Evolutionary conservation across 2,888 invertebrate species (phyloP).

Genomic region (Acanthosepion lycidas): DNA sequence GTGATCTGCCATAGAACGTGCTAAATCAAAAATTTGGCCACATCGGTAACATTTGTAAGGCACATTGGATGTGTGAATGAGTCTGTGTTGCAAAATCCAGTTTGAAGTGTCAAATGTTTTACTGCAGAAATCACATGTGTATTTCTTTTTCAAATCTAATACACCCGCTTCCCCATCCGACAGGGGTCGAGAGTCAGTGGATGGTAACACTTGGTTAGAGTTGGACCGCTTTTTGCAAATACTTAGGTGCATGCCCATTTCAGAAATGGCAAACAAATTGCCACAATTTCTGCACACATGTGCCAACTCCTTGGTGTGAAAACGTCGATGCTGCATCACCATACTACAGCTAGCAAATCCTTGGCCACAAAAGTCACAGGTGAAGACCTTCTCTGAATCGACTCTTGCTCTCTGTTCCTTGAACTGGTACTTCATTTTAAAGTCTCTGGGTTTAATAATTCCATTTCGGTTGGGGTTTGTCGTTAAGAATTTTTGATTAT

Average conservation of each 20-base stretch:
- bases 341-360: background rate
- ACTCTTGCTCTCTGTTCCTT: background rate
- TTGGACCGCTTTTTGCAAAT: background rate
- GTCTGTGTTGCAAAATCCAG: background rate
- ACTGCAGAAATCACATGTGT: slow-evolving; percentile 34
- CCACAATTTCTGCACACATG: background rate
- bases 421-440: background rate
- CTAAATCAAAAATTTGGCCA: background rate
- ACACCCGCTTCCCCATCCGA: background rate
- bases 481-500: background rate
- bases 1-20: background rate
- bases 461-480: background rate
- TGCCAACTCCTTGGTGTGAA: background rate
- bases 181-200: background rate
- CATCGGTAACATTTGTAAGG: slow-evolving; percentile 34
- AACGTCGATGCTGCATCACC: slow-evolving; percentile 37
- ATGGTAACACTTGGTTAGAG: background rate
- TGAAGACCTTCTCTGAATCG: background rate
- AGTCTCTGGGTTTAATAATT: background rate
- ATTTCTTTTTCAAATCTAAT: background rate
- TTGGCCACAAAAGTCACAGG: slow-evolving; percentile 38
- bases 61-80: background rate
- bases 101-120: background rate
- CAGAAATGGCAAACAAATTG: background rate
- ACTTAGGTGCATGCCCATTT: background rate